A percentile compares a stretch with the other conserved stretches of the same genome.
phyloP scores from a whole-genome alignment of 1,140 invertebrate genomes.

The Idris sp. region DNA sequence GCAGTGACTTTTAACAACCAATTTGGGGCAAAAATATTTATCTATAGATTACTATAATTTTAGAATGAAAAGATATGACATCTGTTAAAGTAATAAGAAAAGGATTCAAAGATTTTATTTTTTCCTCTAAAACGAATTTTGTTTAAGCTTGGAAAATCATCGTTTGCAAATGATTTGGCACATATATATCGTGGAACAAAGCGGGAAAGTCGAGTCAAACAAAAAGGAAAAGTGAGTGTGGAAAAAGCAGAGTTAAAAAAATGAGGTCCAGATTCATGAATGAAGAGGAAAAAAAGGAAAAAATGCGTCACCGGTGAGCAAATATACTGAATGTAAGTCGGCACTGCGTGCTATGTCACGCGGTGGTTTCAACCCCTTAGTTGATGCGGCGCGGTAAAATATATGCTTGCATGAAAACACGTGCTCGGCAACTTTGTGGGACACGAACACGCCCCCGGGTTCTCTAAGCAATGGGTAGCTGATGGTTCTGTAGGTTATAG shows the following conservation, averaged over 20 bases:
- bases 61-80: no score
- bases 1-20: no score
- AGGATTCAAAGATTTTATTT: no score
- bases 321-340: slow-evolving; percentile 21
- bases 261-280: slow-evolving; percentile 10
- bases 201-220: slow-evolving; percentile 1
- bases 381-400: slow-evolving; percentile 44
- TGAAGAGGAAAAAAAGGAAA: slow-evolving; percentile 19
- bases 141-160: no score
- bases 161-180: no score
- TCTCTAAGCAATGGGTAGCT: slow-evolving; percentile 68
- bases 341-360: slow-evolving; percentile 55
- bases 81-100: no score
- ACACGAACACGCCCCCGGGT: slow-evolving; percentile 68
- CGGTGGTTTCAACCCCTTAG: slow-evolving; percentile 40
- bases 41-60: no score
- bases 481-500: slow-evolving; percentile 67
- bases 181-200: slow-evolving; percentile 10
- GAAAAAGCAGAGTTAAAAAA: slow-evolving; percentile 7
- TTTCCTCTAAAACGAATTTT: no score
- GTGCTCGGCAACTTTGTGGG: slow-evolving; percentile 56
- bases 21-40: no score
- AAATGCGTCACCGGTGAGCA: slow-evolving; percentile 17
- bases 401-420: slow-evolving; percentile 63
- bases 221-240: slow-evolving; percentile 10